These are phyloP conservation scores for Frankliniella intonsa DNA, from an alignment of 2,888 invertebrate species.

Conservation along the genomic window DNA sequence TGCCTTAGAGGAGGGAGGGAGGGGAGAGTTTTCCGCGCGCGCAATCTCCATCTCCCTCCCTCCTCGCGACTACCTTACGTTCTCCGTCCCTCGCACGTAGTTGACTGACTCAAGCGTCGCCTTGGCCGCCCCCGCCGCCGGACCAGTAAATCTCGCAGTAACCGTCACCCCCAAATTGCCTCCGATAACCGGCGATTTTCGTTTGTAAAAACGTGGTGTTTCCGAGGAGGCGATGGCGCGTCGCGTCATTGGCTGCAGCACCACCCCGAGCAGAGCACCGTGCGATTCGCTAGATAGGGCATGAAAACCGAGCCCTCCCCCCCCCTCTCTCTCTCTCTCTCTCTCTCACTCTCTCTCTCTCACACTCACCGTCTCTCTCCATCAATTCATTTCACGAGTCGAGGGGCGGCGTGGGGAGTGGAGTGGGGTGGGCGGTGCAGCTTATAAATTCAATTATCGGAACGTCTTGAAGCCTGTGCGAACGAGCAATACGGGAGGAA, in stretches of 20 bases:
- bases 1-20: too few species aligned
- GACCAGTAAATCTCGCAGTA: too few species aligned
- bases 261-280: background rate
- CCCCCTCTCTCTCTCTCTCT: background rate
- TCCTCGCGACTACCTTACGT: too few species aligned
- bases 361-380: background rate
- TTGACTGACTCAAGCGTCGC: too few species aligned
- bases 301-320: background rate
- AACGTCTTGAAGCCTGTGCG: background rate
- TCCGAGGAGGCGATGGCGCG: background rate
- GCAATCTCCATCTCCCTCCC: too few species aligned
- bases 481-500: background rate
- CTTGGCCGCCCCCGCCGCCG: too few species aligned
- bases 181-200: too few species aligned
- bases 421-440: background rate
- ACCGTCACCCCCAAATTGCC: too few species aligned
- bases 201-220: too few species aligned
- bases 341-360: background rate
- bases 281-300: conserved; percentile 9
- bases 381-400: conserved; percentile 8
- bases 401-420: background rate
- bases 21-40: too few species aligned
- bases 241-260: background rate
- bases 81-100: too few species aligned
- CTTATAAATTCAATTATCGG: conserved; percentile 23